phyloP scores from a whole-genome alignment of 2,888 invertebrate genomes.

The Frankliniella fusca region DNA sequence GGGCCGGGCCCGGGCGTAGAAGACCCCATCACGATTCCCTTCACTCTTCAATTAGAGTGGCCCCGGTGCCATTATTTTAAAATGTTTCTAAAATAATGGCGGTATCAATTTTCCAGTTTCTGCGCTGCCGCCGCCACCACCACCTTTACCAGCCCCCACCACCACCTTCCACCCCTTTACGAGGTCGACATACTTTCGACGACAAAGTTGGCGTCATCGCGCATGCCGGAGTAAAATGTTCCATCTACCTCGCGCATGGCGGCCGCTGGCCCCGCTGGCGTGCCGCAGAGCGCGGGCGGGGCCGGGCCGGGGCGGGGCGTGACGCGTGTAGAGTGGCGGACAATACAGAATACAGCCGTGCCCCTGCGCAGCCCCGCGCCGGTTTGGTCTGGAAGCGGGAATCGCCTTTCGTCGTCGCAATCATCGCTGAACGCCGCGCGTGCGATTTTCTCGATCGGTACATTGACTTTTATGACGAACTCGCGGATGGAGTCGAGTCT shows the following conservation, averaged over 20 bases:
- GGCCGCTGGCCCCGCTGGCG: background rate
- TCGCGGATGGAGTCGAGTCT: background rate
- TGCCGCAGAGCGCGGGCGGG: background rate
- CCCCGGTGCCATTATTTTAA: too few relatives aligned
- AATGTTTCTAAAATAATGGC: too few relatives aligned
- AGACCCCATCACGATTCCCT: too few relatives aligned
- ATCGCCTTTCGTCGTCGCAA: background rate
- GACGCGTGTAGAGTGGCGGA: background rate
- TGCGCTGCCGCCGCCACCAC: too few relatives aligned
- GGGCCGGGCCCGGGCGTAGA: too few relatives aligned
- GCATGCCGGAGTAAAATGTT: too few relatives aligned
- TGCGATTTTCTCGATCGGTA: constrained; percentile 6
- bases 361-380: background rate
- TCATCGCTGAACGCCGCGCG: background rate
- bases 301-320: background rate
- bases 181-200: too few relatives aligned
- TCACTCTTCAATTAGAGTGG: too few relatives aligned
- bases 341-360: background rate
- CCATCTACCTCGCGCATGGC: background rate
- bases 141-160: too few relatives aligned
- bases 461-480: constrained; percentile 18
- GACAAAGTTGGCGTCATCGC: too few relatives aligned
- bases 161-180: too few relatives aligned
- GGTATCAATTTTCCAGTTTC: too few relatives aligned
- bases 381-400: background rate